Base-by-base conservation (phyloP, 2,888 invertebrate genomes). In the Odontocerum albicorne region DNA sequence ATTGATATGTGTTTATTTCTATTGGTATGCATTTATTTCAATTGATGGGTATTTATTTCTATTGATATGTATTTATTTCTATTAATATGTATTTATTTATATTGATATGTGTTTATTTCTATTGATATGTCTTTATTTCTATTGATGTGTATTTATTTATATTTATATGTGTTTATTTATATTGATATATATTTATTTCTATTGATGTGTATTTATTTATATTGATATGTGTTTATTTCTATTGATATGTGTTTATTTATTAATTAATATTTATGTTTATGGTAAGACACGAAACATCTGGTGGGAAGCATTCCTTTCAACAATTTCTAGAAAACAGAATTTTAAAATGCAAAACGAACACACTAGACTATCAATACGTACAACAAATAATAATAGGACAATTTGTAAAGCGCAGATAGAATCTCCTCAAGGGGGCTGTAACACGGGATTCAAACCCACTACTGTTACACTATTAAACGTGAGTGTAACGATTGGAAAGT, bases 91-190 rank as follows among this genome's bases (percentile, higher is more conserved):
- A 27, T 27, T 7, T 27, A 27, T 27, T 7, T 27, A 27, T 27
- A 27, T 27, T 7, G 4, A 27, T 27, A 27, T 27, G 10, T 27
- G 10, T 27, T 7, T 27, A 27, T 27, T 7, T 27, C 4, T 27
- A 27, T 27, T 7, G 4, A 27, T 27, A 27, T 27, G 10, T 27
- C 4, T 27, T 7, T 27, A 27, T 27, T 7, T 27, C 4, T 27
- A 27, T 27, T 7, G 4, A 35, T 35, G n/a, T 35, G 35, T 35
- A 35, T 35, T 10, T 35, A 35, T 35, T 10, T 35, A 35, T 35
- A 35, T 35, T 8, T 35, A 35, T 35, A 35, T 35, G n/a, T 35
- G n/a, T 35, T 8, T 35, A 12, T 35, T 8, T 35, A 35, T 35
- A 35, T 35, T 8, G 4, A 35, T 35, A 35, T 35, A 35, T 35